Base-by-base conservation (phyloP, 2,888 invertebrate genomes). In the Hirtodrosophila trivittata region DNA sequence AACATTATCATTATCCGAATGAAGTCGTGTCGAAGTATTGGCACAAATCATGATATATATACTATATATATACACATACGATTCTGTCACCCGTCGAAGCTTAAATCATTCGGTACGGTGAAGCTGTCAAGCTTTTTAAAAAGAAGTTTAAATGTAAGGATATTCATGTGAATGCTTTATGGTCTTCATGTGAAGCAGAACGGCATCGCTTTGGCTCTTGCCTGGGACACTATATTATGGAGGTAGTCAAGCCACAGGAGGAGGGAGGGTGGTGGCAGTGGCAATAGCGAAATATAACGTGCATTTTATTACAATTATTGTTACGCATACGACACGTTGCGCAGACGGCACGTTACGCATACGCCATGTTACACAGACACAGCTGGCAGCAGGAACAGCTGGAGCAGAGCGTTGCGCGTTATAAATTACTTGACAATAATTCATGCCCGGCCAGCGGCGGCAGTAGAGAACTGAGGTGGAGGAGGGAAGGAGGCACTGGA, bases 281-380 rank as follows among this genome's bases (percentile, higher is more conserved):
- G 68, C 60, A 67, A 52, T 58, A 49, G 59, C 62, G 45, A 75
- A 70, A 74, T 70, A 77, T 57, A 39, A 58, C 56, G 49, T 68
- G 62, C 64, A 75, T 54, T 75, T 75, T 78, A 63, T 65, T 67
- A 75, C 83, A 80, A 83, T 81, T 66, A 60, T 66, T 75, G 81
- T 84, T 84, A 80, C 80, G 82, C 87, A 80, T 86, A 80, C 80
- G 85, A 82, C 87, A 73, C 81, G 87, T 80, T 87, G 60, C 47
- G 46, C 75, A 16, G 35, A 32, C 30, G 25, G 18, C 3, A 25
- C 25, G n/a, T n/a, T n/a, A n/a, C n/a, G n/a, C n/a, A n/a, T 21
- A 21, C 18, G 18, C 10, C 18, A 21, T 21, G 18, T 21, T 3
- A 21, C 18, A 21, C 50, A 45, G 18, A 30, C 26, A 35, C 58